Conservation (phyloP, 2,888 invertebrate genomes). For the Hedya salicella region DNA sequence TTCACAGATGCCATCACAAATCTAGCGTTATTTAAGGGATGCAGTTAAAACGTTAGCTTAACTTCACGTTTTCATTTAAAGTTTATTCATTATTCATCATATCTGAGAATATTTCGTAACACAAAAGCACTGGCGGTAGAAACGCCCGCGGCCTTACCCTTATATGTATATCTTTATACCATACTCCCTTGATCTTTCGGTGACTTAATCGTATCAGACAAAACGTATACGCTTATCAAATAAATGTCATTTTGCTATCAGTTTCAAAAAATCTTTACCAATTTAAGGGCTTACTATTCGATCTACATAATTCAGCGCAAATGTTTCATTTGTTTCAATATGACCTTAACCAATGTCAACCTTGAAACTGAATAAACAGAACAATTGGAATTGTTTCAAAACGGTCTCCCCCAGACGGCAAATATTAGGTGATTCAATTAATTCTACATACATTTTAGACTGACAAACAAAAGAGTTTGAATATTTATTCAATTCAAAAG, state of each 20-base stretch:
- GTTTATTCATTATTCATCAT: too few species aligned
- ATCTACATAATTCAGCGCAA: not conserved
- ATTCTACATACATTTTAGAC: not conserved
- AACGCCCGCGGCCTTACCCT: too few species aligned
- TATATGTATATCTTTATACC: too few species aligned
- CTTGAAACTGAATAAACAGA: slow-evolving; percentile 15
- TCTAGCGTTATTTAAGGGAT: too few species aligned
- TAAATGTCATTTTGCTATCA: not conserved
- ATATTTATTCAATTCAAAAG: not conserved
- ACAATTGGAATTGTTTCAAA: slow-evolving; percentile 14
- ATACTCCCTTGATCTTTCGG: too few species aligned
- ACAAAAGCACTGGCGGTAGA: too few species aligned
- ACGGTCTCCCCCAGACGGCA: not conserved
- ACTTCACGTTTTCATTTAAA: too few species aligned
- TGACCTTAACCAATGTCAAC: not conserved
- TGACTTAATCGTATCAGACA: not conserved
- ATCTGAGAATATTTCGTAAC: too few species aligned
- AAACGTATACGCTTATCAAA: too few species aligned
- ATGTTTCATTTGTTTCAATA: slow-evolving; percentile 1
- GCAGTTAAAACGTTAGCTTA: too few species aligned
- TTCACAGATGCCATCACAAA: too few species aligned
- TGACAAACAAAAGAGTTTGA: not conserved
- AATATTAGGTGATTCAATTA: slow-evolving; percentile 6
- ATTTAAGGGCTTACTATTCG: not conserved
- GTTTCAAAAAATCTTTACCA: not conserved